Percentiles rank a stretch among this genome's conserved stretches.
These are phyloP conservation scores for Molossus alvarezi DNA, from an alignment of 2,797 vertebrate genomes.

Conservation along the genomic window DNA sequence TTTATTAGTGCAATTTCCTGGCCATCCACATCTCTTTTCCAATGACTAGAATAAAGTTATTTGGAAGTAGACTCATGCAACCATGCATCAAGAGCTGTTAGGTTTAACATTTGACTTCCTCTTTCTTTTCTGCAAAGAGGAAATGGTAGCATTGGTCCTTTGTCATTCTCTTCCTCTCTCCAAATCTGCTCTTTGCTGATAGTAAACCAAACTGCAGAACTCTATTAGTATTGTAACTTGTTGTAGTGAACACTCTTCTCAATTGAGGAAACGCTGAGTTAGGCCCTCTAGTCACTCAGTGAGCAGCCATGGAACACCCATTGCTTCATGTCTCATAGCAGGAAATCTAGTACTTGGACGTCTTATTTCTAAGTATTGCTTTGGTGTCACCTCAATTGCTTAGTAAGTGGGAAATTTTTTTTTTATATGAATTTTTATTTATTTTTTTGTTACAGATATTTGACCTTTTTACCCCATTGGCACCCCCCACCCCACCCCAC, in stretches of 20 bases:
- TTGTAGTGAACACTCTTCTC: neutral
- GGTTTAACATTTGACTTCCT: neutral
- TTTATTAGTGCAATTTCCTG: constrained; percentile 5
- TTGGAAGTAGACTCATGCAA: neutral
- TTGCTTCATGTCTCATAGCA: neutral
- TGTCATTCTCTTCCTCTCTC: constrained; percentile 15
- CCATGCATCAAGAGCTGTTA: neutral
- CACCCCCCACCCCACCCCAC: too few species aligned
- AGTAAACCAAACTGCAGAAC: neutral
- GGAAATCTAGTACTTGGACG: neutral
- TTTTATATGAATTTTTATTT: too few species aligned
- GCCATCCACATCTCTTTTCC: neutral
- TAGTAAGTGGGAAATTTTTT: constrained; percentile 26
- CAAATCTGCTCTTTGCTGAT: neutral
- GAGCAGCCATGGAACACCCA: neutral
- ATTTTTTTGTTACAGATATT: too few species aligned
- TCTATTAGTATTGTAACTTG: neutral
- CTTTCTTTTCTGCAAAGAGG: constrained; percentile 30
- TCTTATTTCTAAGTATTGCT: neutral
- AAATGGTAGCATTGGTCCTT: neutral
- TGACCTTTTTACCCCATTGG: too few species aligned
- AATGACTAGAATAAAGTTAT: neutral
- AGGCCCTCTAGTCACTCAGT: neutral
- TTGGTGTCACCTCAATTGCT: neutral
- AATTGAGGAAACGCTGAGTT: neutral